Evolutionary conservation across 1,140 invertebrate species (phyloP), one percentile per base, ranked within the genome.

Genomic region (Drosophila neocordata): DNA sequence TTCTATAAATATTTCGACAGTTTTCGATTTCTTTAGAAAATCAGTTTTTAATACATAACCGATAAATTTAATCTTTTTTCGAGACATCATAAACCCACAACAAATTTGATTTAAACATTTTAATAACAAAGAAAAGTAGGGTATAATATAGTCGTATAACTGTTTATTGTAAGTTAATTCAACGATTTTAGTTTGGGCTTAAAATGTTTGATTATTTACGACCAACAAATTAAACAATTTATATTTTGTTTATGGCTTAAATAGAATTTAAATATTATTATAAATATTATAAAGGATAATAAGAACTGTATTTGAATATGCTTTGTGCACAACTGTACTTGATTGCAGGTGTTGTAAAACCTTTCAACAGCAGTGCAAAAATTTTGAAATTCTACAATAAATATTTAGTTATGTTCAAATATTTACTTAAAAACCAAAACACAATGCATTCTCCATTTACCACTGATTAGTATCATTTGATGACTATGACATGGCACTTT

Each of bases 331-430:
- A 57, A 72, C 69, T 73, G 66, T 69, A 65, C 67, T 55, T 63
- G n/a, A 56, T 27, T 56, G 15, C 20, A 41, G 27, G 52, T 37
- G 22, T 34, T n/a, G n/a, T n/a, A n/a, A n/a, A n/a, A 15, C 18
- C 12, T 31, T 65, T 58, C 48, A 31, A 24, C 22, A 24, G 22
- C 4, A 38, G 20, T n/a, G 38, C 41, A 73, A 77, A 85, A 84
- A 61, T 69, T 57, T 68, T 59, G 69, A 77, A 85, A 87, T 84
- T 85, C 77, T 56, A 48, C 81, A 87, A 77, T 87, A 87, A 87
- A 69, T 68, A 56, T 69, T 53, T 67, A 68, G 61, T 59, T 65
- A 73, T 59, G 38, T 13, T 44, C 27, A 53, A 13, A 75, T 55
- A 64, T 27, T 5, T 7, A 11, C 15, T 9, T 7, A 44, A 8